Conservation (phyloP, 2,113 vertebrate species). For the mouse (Mus musculus) region GRCm39 chr17:37363501-37364000, state of each 20-base stretch:
- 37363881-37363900: neutral
- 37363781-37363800: neutral
- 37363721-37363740: neutral
- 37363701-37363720: neutral
- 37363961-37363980: neutral
- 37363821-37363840: neutral
- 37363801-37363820: neutral
- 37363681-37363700: neutral
- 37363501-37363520: conserved; percentile 52
- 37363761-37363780: neutral
- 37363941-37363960: neutral
- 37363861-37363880: neutral
- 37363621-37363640: neutral
- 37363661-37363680: neutral
- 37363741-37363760: neutral
- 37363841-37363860: neutral
- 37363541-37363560: neutral
- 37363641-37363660: neutral
- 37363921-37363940: neutral
- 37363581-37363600: neutral
- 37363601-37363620: neutral
- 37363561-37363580: neutral
- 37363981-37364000: neutral
- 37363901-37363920: neutral
- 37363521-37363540: conserved; percentile 13